A percentile compares a stretch with the other conserved stretches of the same genome.
phyloP scores from a whole-genome alignment of 1,140 invertebrate species.

The Oscheius sp. region DNA sequence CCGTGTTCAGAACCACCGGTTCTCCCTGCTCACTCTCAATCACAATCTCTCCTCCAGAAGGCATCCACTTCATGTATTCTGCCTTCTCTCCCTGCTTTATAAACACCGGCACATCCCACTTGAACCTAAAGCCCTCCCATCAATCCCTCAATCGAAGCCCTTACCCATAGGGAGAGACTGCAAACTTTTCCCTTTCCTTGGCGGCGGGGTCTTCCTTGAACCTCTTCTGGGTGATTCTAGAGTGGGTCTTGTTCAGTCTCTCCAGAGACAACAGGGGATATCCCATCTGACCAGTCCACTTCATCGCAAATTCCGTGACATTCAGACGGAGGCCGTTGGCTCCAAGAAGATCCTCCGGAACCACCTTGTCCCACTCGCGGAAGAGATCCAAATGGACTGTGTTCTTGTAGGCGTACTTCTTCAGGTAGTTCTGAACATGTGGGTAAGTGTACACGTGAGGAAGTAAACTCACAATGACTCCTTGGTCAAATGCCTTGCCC shows the following conservation, averaged over 20 bases:
- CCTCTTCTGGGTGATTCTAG: conserved; percentile 43
- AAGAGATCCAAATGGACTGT: conserved; percentile 41
- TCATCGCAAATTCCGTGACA: conserved; percentile 33
- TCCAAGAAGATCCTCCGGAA: not conserved
- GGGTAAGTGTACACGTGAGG: conserved; percentile 38
- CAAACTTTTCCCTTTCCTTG: not conserved
- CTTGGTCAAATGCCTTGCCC: conserved; percentile 30
- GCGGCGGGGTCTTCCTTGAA: conserved; percentile 41
- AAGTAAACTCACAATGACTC: conserved; percentile 38
- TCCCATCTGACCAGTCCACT: conserved; percentile 47
- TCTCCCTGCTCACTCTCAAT: not conserved
- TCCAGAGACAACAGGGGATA: conserved; percentile 44
- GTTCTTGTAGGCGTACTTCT: conserved; percentile 41
- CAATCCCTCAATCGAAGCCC: not conserved
- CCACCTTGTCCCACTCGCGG: conserved; percentile 38
- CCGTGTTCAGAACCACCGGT: not conserved
- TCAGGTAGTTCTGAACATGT: conserved; percentile 45
- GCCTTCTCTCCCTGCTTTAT: not conserved
- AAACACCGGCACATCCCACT: conserved; percentile 23
- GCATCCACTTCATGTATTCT: not conserved
- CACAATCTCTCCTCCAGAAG: not conserved
- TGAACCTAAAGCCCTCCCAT: not conserved
- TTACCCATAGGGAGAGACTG: not conserved
- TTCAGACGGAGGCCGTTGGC: conserved; percentile 12
- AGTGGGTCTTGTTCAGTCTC: conserved; percentile 15